Evolutionary conservation across 2,113 vertebrate genomes (phyloP).

Genomic region (Chlorocebus sabaeus): DNA sequence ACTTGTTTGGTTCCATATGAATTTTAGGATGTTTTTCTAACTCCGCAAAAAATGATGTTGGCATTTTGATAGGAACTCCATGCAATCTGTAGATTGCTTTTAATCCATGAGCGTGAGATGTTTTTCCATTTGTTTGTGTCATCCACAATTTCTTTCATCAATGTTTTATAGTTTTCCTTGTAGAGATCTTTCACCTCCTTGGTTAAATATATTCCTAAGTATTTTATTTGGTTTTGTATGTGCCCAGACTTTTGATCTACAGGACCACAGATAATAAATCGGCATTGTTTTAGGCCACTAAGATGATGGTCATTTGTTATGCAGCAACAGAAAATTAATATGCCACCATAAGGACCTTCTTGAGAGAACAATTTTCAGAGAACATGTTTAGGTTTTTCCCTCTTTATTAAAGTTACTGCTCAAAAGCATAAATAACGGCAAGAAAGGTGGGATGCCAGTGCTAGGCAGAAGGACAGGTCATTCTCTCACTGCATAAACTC

Average conservation of each 20-base stretch:
- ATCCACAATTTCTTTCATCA: neutral
- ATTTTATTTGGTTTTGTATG: neutral
- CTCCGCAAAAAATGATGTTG: neutral
- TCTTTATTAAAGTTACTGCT: neutral
- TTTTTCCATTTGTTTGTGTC: neutral
- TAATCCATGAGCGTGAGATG: neutral
- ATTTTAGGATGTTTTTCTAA: neutral
- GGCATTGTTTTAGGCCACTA: neutral
- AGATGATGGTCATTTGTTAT: neutral
- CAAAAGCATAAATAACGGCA: neutral
- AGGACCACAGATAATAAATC: neutral
- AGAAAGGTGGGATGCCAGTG: neutral
- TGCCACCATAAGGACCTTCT: neutral
- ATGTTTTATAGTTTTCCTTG: neutral
- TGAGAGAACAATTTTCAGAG: neutral
- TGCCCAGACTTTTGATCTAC: neutral
- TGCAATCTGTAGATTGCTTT: neutral
- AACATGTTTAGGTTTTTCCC: neutral
- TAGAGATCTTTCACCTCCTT: neutral
- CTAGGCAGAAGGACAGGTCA: neutral
- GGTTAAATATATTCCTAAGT: neutral
- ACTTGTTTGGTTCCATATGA: neutral
- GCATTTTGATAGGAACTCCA: neutral
- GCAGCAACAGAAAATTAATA: neutral
- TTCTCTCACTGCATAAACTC: neutral